Evolutionary conservation across 1,140 invertebrate genomes (phyloP).

Genomic region (Brachionus rotundiformis): DNA sequence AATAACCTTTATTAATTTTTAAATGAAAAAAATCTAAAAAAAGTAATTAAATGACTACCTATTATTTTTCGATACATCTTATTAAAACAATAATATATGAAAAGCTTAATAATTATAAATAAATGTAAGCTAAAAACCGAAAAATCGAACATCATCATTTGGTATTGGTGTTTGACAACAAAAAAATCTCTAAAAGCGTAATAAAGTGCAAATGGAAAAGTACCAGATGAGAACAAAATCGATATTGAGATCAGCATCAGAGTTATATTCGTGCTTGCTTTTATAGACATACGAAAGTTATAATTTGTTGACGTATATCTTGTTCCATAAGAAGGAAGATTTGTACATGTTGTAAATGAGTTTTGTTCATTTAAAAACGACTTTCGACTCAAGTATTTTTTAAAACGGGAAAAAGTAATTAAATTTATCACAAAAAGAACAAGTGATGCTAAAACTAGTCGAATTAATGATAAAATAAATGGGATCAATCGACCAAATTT

Average conservation of each 20-base stretch:
- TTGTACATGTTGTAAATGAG: not conserved
- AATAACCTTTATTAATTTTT: slow-evolving; percentile 26
- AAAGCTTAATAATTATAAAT: not conserved
- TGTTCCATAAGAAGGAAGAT: not conserved
- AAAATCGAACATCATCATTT: not conserved
- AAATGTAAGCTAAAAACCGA: not conserved
- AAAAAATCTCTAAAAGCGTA: not conserved
- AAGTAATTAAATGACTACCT: not conserved
- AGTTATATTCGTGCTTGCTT: slow-evolving; percentile 6
- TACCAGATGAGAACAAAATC: not conserved
- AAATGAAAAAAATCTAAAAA: not conserved
- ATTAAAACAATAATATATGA: slow-evolving; percentile 21
- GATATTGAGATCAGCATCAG: slow-evolving; percentile 5
- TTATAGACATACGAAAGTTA: not conserved
- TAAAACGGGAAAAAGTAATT: not conserved
- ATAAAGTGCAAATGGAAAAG: not conserved
- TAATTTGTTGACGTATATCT: not conserved
- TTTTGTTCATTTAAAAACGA: not conserved
- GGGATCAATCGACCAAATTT: not conserved
- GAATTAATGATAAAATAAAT: slow-evolving; percentile 22
- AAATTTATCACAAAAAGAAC: not conserved
- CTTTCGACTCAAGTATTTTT: not conserved
- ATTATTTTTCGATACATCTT: slow-evolving; percentile 25
- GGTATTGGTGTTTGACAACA: not conserved
- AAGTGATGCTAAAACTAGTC: not conserved